A percentile compares a stretch with the other conserved stretches of the same genome.
Conservation (phyloP, 2,888 invertebrate genomes). For the Argyresthia albistria region DNA sequence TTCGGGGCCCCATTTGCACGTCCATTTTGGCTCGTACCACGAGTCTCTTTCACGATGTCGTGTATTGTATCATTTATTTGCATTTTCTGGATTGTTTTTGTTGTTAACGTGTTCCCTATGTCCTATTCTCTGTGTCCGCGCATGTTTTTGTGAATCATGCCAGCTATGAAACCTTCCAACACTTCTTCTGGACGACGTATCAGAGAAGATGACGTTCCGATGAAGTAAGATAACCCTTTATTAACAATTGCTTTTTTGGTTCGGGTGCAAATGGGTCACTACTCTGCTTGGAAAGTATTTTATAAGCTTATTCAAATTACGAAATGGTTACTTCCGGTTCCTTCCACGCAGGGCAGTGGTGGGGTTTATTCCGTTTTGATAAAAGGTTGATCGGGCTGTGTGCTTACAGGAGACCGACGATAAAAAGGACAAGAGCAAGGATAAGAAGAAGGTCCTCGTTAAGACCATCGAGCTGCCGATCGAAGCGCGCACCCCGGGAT, state of each 20-base stretch:
- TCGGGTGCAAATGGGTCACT: constrained; percentile 65
- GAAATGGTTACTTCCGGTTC: not conserved
- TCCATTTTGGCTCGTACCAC: not conserved
- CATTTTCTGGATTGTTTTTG: constrained; percentile 6
- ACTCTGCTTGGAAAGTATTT: constrained; percentile 38
- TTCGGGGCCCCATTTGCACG: constrained; percentile 66
- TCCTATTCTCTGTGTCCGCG: constrained; percentile 63
- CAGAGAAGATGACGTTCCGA: constrained; percentile 14
- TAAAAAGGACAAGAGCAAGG: constrained; percentile 78
- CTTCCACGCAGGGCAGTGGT: constrained; percentile 46
- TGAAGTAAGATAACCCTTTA: constrained; percentile 10
- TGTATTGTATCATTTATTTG: not conserved
- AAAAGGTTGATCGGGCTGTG: constrained; percentile 38
- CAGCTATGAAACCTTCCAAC: constrained; percentile 9
- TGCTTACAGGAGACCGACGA: constrained; percentile 67
- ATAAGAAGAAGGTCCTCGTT: constrained; percentile 81
- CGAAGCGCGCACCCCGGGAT: constrained; percentile 81
- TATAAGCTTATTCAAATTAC: not conserved
- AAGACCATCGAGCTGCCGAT: constrained; percentile 90
- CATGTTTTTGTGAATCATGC: constrained; percentile 49
- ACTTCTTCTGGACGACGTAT: constrained; percentile 27
- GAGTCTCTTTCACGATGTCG: too few relatives aligned
- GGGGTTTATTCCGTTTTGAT: constrained; percentile 30
- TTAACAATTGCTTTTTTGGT: constrained; percentile 14
- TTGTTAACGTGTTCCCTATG: constrained; percentile 12